phyloP scores from a whole-genome alignment of 53 echinoderm and acorn worm species.

The Echinometra lucunter region DNA sequence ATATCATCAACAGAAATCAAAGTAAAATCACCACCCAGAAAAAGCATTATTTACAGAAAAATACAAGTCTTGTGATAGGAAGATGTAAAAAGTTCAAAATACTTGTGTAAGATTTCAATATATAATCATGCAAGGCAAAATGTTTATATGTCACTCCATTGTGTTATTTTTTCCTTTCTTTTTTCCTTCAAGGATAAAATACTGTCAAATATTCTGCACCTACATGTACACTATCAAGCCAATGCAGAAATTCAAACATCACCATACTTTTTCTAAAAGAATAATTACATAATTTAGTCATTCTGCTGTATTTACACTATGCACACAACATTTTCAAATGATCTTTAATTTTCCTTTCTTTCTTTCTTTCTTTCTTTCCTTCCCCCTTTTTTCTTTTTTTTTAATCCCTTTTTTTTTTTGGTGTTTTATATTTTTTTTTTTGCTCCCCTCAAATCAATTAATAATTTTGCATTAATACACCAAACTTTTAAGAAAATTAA shows the following conservation, averaged over 20 bases:
- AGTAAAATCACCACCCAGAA: conserved; percentile 37
- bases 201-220: conserved; percentile 68
- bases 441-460: neutral
- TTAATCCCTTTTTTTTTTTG: neutral
- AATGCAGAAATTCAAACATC: conserved; percentile 40
- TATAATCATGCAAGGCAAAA: conserved; percentile 70
- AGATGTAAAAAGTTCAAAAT: conserved; percentile 70
- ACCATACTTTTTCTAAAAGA: conserved; percentile 62
- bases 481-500: neutral
- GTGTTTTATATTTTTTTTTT: neutral
- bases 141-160: conserved; percentile 39
- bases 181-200: conserved; percentile 24
- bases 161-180: neutral
- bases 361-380: conserved; percentile 12
- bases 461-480: conserved; percentile 13
- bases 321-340: conserved; percentile 40
- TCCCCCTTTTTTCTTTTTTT: neutral
- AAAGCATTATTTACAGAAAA: conserved; percentile 57
- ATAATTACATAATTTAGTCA: conserved; percentile 70
- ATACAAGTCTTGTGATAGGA: conserved; percentile 48
- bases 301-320: conserved; percentile 67
- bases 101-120: conserved; percentile 67
- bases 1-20: conserved; percentile 31
- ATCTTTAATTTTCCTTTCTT: neutral
- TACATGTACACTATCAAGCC: conserved; percentile 41